These are phyloP conservation scores for Lota lota DNA, from an alignment of 2,113 vertebrate species.

Conservation along the genomic window DNA sequence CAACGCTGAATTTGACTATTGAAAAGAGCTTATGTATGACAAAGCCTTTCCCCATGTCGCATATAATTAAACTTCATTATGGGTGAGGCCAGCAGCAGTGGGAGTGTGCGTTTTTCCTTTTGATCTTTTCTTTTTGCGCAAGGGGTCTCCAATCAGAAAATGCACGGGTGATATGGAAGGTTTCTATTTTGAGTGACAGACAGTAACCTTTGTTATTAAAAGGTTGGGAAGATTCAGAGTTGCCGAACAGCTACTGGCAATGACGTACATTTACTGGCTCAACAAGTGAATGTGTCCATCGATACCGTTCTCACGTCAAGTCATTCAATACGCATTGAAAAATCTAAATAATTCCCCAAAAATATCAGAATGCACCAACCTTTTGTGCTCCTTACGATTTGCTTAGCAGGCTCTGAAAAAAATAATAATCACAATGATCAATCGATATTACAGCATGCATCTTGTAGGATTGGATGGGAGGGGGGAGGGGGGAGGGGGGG, in stretches of 20 bases:
- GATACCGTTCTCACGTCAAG: too few species aligned
- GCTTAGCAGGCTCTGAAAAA: conserved; percentile 81
- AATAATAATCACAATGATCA: conserved; percentile 3
- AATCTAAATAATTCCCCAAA: neutral
- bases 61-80: conserved; percentile 70
- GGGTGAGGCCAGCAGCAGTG: conserved; percentile 40
- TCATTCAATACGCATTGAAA: too few species aligned
- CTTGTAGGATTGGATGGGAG: neutral
- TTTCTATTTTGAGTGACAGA: conserved; percentile 9
- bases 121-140: conserved; percentile 61
- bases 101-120: conserved; percentile 39
- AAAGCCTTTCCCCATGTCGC: conserved; percentile 55
- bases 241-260: neutral
- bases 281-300: conserved; percentile 11
- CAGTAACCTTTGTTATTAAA: conserved; percentile 18
- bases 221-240: neutral
- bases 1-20: conserved; percentile 40
- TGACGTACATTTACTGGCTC: conserved; percentile 9
- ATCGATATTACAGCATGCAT: neutral
- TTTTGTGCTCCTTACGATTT: conserved; percentile 68
- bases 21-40: conserved; percentile 50
- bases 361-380: conserved; percentile 49
- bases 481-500: neutral
- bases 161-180: conserved; percentile 14
- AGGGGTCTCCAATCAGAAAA: conserved; percentile 48